These are phyloP conservation scores for Pantherophis alleghaniensis DNA, from an alignment of 2,797 vertebrate species.

Conservation along the genomic window DNA sequence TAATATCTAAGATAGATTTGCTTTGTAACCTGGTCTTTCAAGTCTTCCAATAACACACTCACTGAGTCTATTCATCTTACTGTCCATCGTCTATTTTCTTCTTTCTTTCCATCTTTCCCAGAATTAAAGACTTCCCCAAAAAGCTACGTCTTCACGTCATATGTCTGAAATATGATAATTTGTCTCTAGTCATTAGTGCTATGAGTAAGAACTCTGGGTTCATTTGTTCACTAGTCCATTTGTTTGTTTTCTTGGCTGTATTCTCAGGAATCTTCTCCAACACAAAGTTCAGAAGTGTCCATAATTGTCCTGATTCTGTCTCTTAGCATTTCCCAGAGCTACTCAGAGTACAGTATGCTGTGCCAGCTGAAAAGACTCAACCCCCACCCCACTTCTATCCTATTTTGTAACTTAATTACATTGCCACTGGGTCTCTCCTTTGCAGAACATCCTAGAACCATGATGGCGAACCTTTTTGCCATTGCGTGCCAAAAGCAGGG, in stretches of 20 bases:
- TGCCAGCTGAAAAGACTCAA: background rate
- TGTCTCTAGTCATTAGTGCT: background rate
- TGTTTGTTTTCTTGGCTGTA: background rate
- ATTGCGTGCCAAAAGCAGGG: no score
- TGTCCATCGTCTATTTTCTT: background rate
- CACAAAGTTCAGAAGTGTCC: background rate
- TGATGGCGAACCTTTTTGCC: no score
- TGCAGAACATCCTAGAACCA: background rate
- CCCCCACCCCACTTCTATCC: background rate
- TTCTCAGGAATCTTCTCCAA: background rate
- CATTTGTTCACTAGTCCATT: background rate
- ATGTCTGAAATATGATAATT: background rate
- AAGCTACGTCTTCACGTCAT: background rate
- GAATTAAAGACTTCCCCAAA: background rate
- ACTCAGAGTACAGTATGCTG: background rate
- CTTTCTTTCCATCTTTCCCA: background rate
- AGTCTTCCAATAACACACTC: background rate
- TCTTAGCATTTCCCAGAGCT: background rate
- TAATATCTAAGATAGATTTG: background rate
- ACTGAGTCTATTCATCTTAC: background rate
- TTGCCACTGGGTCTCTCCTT: background rate
- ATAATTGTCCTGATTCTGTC: background rate
- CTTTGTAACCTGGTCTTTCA: background rate
- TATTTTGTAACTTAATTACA: background rate
- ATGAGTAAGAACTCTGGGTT: background rate